Base-by-base conservation (phyloP, 2,797 vertebrate genomes). In the Gobionotothen gibberifrons region DNA sequence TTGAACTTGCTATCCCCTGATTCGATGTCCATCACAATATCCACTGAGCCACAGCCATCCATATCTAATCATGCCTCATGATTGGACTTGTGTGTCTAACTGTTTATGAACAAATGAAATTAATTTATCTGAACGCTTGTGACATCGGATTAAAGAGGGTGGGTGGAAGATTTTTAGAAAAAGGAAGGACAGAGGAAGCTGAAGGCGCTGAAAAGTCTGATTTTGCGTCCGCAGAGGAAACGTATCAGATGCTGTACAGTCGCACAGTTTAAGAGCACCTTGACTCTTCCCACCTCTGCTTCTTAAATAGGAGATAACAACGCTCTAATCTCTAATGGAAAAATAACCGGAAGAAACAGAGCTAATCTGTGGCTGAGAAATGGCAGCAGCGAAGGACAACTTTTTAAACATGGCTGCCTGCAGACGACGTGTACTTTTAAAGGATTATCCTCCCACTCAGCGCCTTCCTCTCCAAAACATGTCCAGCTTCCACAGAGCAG, bases 251-350 rank as follows among this genome's bases (percentile, higher is more conserved):
- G 36, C 47, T 65, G 68, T 49, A 42, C 17, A 57, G 64, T 44
- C 42, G 52, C 53, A 53, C 32, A 40, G 67, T 8, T 40, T 68
- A 44, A 83, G 62, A 78, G 69, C 78, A 85, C 73, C 72, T 80
- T 60, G 82, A 47, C 81, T 85, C 77, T 55, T 51, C 46, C 49
- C 58, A 53, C 36, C 72, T 75, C 39, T 66, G 65, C 58, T 9
- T 49, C 68, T 72, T 77, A 74, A 71, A 26, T 29, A 4, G 19
- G 21, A 77, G 84, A 84, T 86, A 82, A 81, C 70, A 2, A 29
- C 0, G 54, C 21, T 53, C 71, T 90, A 81, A 84, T 88, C 85
- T 86, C 68, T 85, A 78, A 87, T 87, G 69, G 86, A 51, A 83
- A 83, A 83, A 84, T 69, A 86, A 72, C 54, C 68, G 3, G 61